A percentile compares a stretch with the other conserved stretches of the same genome.
Evolutionary conservation across 2,888 invertebrate species (phyloP).

Genomic region (Netelia virgata): DNA sequence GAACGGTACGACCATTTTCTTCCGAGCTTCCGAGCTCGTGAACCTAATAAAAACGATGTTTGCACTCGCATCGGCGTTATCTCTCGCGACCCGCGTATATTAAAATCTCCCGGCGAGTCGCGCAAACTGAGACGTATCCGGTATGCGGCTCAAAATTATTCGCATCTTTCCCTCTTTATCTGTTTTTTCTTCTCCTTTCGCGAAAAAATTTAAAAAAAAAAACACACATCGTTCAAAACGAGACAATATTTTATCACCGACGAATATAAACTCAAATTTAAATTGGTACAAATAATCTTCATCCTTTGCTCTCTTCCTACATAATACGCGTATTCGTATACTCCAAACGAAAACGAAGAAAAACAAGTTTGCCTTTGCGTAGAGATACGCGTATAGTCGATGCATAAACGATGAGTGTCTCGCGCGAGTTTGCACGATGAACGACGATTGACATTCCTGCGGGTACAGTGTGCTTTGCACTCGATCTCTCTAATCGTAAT

Average conservation of each 20-base stretch:
- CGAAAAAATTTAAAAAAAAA: neutral
- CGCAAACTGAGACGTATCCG: neutral
- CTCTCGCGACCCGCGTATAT: slow-evolving; percentile 24
- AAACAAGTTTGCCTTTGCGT: slow-evolving; percentile 51
- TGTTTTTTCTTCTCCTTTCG: neutral
- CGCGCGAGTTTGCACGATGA: slow-evolving; percentile 48
- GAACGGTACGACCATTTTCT: slow-evolving; percentile 3
- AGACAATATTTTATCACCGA: neutral
- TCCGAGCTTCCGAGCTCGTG: neutral
- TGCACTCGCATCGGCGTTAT: slow-evolving; percentile 41
- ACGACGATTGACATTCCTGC: slow-evolving; percentile 58
- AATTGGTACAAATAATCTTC: neutral
- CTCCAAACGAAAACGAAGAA: slow-evolving; percentile 17
- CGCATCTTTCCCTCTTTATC: neutral
- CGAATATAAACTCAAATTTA: no score
- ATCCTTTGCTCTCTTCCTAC: neutral
- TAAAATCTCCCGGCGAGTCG: slow-evolving; percentile 21
- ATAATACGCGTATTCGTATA: slow-evolving; percentile 2
- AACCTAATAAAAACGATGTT: slow-evolving; percentile 26
- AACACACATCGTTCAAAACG: neutral
- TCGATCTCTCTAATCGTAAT: slow-evolving; percentile 65
- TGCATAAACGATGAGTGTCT: slow-evolving; percentile 48
- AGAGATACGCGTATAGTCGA: slow-evolving; percentile 26
- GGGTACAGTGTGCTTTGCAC: slow-evolving; percentile 30
- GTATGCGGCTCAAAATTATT: neutral